Base-by-base conservation (phyloP, 1,140 invertebrate genomes). In the Zaprionus camerounensis region DNA sequence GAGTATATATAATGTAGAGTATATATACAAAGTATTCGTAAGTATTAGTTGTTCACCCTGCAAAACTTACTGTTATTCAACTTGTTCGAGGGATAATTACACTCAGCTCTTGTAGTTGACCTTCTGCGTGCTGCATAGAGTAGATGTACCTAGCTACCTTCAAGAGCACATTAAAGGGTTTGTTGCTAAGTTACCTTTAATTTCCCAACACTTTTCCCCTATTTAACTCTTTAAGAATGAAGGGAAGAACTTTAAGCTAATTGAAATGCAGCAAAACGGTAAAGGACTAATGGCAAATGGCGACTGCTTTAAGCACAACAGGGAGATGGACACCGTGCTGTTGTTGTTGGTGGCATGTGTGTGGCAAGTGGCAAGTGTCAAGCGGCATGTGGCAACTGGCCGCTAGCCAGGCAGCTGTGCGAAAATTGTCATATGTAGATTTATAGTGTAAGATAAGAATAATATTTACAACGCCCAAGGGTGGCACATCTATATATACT, bases 361-460 rank as follows among this genome's bases (percentile, higher is more conserved):
- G 44, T 15, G 44, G 9, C 49, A 62, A 44, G 41, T 73, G 46
- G 58, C 46, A 51, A 51, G 46, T 51, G 46, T 51, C 58, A 51
- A 51, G 46, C 20, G 46, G 46, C 51, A 73, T 66, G 66, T 59
- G 62, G 28, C 68, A 66, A 53, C 34, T 63, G 51, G 36, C 78
- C 53, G 34, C 20, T 70, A 65, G 86, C 65, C 75, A 76, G 67
- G 63, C 63, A 71, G 63, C 68, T 75, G 73, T 65, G 85, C 86
- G 79, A 82, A 91, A 90, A 90, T 90, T 90, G 85, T 90, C 85
- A 90, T 85, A 90, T 90, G 85, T 90, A 90, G 85, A 90, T 90
- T 90, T 90, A 90, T 90, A 63, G 82, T 64, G 64, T 80, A 85
- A 77, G 85, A 90, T 90, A 90, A 82, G 85, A 77, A 80, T 82